These are phyloP conservation scores for Eira barbara DNA, from an alignment of 2,113 vertebrate genomes.

Conservation along the genomic window DNA sequence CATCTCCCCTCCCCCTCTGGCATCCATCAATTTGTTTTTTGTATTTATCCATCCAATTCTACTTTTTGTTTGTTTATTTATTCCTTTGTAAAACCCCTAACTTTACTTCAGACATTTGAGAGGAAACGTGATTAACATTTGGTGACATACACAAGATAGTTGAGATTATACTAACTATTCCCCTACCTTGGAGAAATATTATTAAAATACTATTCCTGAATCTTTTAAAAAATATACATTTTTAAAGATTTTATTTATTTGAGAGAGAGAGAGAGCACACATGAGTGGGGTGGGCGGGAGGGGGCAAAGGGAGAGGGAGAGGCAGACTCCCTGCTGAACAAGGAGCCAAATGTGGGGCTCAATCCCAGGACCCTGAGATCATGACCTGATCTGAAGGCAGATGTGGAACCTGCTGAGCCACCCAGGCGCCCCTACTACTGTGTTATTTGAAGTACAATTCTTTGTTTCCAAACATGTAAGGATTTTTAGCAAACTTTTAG, in stretches of 20 bases:
- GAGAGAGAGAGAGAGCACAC: background rate
- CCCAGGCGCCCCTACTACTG: background rate
- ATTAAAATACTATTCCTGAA: background rate
- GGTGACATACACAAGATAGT: background rate
- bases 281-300: accelerated
- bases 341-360: background rate
- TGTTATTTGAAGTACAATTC: background rate
- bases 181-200: background rate
- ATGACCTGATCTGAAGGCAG: background rate
- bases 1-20: background rate
- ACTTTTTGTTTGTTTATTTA: background rate
- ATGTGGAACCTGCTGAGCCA: background rate
- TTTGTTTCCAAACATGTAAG: background rate
- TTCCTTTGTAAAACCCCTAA: background rate
- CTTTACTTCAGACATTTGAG: background rate
- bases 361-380: background rate
- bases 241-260: background rate
- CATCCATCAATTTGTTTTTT: background rate
- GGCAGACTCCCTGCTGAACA: background rate
- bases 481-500: background rate
- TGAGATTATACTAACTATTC: background rate
- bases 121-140: background rate
- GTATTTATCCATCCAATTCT: background rate
- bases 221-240: background rate
- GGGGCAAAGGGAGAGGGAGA: background rate